phyloP scores from a whole-genome alignment of 2,113 vertebrate species.

The Charadrius vociferus region DNA sequence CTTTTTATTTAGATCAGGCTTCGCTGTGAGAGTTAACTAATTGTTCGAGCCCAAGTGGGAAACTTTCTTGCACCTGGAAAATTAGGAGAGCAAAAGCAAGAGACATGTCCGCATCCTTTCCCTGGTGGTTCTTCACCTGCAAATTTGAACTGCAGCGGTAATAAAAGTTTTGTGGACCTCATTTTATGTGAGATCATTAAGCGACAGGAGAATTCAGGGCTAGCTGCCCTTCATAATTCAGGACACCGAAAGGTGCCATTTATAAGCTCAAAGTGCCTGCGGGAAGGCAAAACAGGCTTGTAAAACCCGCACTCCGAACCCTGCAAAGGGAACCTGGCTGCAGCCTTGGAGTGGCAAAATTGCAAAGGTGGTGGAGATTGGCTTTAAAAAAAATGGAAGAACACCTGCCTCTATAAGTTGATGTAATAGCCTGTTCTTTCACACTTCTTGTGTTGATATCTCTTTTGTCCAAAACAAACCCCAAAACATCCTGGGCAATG shows the following conservation, averaged over 20 bases:
- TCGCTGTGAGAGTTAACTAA: slow-evolving; percentile 27
- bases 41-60: slow-evolving; percentile 47
- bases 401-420: slow-evolving; percentile 12
- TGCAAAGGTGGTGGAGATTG: background rate
- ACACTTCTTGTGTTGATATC: background rate
- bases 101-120: slow-evolving; percentile 64
- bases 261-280: slow-evolving; percentile 72
- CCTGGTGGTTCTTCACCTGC: slow-evolving; percentile 74
- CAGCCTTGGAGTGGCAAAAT: slow-evolving; percentile 47
- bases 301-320: slow-evolving; percentile 60
- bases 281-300: slow-evolving; percentile 76
- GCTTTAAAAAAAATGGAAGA: slow-evolving; percentile 1
- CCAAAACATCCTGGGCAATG: background rate
- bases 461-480: background rate
- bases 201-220: slow-evolving; percentile 73
- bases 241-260: slow-evolving; percentile 76
- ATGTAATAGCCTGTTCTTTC: background rate
- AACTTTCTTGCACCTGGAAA: slow-evolving; percentile 64
- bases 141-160: slow-evolving; percentile 41
- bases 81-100: slow-evolving; percentile 47
- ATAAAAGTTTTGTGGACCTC: slow-evolving; percentile 75
- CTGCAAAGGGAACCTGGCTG: slow-evolving; percentile 48
- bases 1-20: slow-evolving; percentile 31
- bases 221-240: slow-evolving; percentile 74
- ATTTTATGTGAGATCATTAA: slow-evolving; percentile 80